Conservation (phyloP, 2,888 invertebrate genomes). For the Napeogenes sylphis region DNA sequence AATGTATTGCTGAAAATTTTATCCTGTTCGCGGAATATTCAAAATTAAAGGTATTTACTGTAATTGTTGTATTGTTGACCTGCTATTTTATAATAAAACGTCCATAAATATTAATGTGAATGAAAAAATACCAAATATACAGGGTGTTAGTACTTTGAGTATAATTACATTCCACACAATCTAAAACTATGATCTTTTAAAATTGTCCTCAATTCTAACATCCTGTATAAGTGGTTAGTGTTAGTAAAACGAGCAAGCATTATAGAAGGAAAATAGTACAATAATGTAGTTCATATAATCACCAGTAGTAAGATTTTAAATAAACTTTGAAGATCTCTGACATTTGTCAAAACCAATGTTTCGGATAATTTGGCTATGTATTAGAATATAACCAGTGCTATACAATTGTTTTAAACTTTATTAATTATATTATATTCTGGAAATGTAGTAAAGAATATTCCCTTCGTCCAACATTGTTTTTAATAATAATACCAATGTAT, state of each 20-base stretch:
- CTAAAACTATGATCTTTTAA: neutral
- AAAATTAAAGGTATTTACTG: neutral
- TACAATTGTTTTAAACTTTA: too few relatives aligned
- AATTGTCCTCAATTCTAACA: neutral
- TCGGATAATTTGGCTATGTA: too few relatives aligned
- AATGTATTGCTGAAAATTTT: neutral
- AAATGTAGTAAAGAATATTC: too few relatives aligned
- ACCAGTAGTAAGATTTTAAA: neutral
- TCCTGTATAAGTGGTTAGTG: neutral
- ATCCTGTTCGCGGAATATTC: neutral
- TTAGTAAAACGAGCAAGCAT: too few relatives aligned
- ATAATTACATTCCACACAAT: neutral
- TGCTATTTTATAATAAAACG: neutral
- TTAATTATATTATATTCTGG: too few relatives aligned
- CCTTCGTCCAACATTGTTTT: neutral
- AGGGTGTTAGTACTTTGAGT: neutral
- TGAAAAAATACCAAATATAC: neutral
- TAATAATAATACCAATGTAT: neutral
- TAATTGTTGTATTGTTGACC: constrained; percentile 1
- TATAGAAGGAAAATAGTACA: too few relatives aligned
- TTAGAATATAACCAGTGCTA: too few relatives aligned
- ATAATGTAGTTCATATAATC: neutral
- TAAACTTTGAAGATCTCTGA: too few relatives aligned
- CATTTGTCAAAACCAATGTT: too few relatives aligned
- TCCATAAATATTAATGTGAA: constrained; percentile 6